Base-by-base conservation (phyloP, 2,888 invertebrate species). In the Xylota sylvarum region DNA sequence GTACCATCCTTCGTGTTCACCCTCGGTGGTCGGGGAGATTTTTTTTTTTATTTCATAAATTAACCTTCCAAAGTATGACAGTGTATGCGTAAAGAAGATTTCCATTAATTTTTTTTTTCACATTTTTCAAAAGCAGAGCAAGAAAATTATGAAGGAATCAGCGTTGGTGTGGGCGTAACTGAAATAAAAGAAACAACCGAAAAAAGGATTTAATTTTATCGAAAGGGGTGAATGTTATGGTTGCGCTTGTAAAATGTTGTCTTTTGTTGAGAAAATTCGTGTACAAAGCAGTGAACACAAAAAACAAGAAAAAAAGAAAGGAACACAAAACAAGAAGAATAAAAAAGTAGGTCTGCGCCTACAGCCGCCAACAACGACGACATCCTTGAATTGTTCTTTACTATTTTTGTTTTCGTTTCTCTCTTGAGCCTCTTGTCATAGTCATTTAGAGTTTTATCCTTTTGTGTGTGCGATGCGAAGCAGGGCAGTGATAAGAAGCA, bases 391-490 rank as follows among this genome's bases (percentile, higher is more conserved):
- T 46, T 46, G 23, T 48, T 37, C 46, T 46, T 35, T 23, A 32
- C 12, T 30, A 4, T 67, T 40, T 43, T 52, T 52, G 43, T 43
- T 40, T 62, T 56, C 9, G 4, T 43, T 50, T 58, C 60, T 4
- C 9, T 64, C 23, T 7, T 46, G 10, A 64, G 46, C 70, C 50
- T 56, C 65, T 64, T 64, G 79, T 50, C 65, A 72, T 43, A 72
- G 58, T 78, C 72, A 60, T 78, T 83, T 83, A 37, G 65, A 72
- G 43, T 78, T 72, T 72, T 58, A 52, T 78, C 55, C 72, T 67
- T 67, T 83, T 82, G 58, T 77, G 58, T 77, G 27, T 77, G 56
- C 19, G 17, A 23, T 48, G 32, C 17, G 10, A 40, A 9, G 30
- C 12, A 27, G 27, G 17, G 19, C 17, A 30, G 46, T 67, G 76